Evolutionary conservation across 2,797 vertebrate species (phyloP).

Genomic region (Poliocrania exsul): DNA sequence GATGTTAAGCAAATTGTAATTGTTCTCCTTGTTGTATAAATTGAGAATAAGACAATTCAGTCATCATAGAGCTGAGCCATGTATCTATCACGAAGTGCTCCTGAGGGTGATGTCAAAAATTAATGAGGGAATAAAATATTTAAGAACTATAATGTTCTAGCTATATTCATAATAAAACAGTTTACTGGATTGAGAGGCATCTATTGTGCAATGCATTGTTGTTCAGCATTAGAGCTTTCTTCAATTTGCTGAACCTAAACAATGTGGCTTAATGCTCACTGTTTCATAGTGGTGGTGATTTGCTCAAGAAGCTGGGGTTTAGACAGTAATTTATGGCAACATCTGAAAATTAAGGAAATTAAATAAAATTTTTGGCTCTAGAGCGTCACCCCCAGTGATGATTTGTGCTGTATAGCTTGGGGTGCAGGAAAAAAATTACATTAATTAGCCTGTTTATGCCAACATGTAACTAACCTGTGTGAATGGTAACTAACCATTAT

Average conservation of each 20-base stretch:
- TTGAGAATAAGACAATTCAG: background rate
- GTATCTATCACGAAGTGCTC: background rate
- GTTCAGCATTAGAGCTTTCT: background rate
- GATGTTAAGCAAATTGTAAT: background rate
- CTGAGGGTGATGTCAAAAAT: background rate
- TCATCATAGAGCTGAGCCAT: background rate
- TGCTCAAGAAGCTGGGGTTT: background rate
- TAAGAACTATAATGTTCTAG: background rate
- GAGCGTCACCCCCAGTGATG: background rate
- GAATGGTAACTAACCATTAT: background rate
- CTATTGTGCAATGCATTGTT: background rate
- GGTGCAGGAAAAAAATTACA: background rate
- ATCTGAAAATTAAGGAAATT: background rate
- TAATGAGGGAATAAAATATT: background rate
- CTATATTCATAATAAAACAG: background rate
- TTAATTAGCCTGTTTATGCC: background rate
- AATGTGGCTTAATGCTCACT: background rate
- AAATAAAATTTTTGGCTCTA: background rate
- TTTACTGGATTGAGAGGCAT: background rate
- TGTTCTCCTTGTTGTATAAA: background rate
- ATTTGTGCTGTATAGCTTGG: background rate
- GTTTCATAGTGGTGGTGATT: background rate
- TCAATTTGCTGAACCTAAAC: background rate
- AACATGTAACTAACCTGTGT: background rate
- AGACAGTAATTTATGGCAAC: background rate